Evolutionary conservation across 2,888 invertebrate genomes (phyloP).

Genomic region (Aproaerema taeniolella): DNA sequence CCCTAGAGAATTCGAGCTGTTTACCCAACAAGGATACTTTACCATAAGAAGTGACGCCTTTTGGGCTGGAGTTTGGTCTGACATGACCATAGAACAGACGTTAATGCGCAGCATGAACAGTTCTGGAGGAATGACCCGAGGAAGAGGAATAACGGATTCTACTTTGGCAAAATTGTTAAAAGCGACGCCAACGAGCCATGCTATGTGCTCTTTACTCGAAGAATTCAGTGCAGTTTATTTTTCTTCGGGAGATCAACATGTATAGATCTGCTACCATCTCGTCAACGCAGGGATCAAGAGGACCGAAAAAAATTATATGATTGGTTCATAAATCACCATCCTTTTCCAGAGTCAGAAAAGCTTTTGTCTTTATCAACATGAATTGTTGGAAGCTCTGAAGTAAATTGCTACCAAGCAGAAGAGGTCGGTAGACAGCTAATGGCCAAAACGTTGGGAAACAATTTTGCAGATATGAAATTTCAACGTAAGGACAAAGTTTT

Average conservation of each 20-base stretch:
- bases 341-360: constrained; percentile 1
- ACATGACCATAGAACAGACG: too few relatives aligned
- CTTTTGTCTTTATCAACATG: constrained; percentile 6
- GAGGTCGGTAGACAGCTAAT: neutral
- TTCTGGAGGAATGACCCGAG: neutral
- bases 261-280: neutral
- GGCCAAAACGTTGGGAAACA: too few relatives aligned
- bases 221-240: neutral
- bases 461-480: neutral
- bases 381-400: constrained; percentile 3
- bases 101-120: constrained; percentile 2
- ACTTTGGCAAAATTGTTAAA: neutral
- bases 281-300: neutral
- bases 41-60: neutral
- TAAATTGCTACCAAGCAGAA: constrained; percentile 2
- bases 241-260: neutral
- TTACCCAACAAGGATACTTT: neutral
- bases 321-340: constrained; percentile 7
- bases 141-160: neutral
- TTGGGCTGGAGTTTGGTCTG: too few relatives aligned
- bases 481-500: neutral
- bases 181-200: neutral
- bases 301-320: constrained; percentile 1
- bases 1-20: neutral
- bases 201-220: neutral